Base-by-base conservation (phyloP, 2,888 invertebrate genomes). In the Chrysina gloriosa region DNA sequence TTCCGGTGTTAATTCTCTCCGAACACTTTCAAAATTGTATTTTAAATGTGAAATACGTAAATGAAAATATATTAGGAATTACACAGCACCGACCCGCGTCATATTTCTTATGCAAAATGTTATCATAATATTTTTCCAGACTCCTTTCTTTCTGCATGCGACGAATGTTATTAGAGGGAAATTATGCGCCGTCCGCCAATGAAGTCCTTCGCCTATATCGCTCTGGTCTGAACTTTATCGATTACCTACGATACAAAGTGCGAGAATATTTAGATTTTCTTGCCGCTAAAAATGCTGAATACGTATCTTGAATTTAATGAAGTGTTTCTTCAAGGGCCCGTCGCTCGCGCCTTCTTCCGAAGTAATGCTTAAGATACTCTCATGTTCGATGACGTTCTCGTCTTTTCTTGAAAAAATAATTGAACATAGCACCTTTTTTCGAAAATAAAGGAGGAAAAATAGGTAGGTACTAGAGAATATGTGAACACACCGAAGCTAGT, bases 101-200 rank as follows among this genome's bases (percentile, higher is more conserved):
- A 19, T 42, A 45, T 27, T 61, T 61, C 42, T 61, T 36, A 42
- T 42, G 42, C 58, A 61, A 61, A 58, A 61, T 45, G 19, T 61
- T 45, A 61, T 61, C 58, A 14, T 19, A 61, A 61, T 61, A 61
- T 61, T 25, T 27, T 61, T 14, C 7, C 9, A 2, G 7, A 4
- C n/a, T 21, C 16, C 42, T 1, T 21, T 45, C n/a, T 31, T 6
- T 31, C 34, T 34, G n/a, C 4, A n/a, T 23, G 21, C 31, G 19
- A 7, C 31, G 31, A n/a, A 6, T 14, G 23, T 21, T 61, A 61
- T 61, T 61, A 9, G n/a, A 16, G 16, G 58, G 29, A 42, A 61
- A 42, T 61, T 61, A 61, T 42, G 58, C 45, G 27, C 58, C 11
- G 42, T 14, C 58, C 27, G 25, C 21, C 58, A 11, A 61, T 61